phyloP scores from a whole-genome alignment of 2,797 vertebrate species.

The Peromyscus attwateri region DNA sequence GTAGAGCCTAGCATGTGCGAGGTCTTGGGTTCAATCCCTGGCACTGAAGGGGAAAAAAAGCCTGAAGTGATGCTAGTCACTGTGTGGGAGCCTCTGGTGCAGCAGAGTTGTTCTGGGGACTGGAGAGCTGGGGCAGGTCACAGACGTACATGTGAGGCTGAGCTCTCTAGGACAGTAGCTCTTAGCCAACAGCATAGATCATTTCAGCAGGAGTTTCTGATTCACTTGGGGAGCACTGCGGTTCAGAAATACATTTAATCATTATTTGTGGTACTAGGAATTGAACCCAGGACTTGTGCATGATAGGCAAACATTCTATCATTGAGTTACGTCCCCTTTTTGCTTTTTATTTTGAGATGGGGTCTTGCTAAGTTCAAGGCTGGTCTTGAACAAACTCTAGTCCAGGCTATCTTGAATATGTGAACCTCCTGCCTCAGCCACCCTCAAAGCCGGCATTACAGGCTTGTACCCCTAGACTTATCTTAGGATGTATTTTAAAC shows the following conservation, averaged over 20 bases:
- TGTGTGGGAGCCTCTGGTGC: not conserved
- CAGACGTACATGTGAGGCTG: not conserved
- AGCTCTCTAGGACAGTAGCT: not conserved
- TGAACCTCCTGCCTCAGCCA: not conserved
- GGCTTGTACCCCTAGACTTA: no score
- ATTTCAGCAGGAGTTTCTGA: conserved; percentile 15
- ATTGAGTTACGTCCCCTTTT: not conserved
- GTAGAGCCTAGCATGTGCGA: not conserved
- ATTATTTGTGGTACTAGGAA: not conserved
- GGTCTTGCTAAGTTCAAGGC: not conserved
- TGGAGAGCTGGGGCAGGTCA: not conserved
- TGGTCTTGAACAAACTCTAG: not conserved
- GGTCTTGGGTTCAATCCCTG: not conserved
- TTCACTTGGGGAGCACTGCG: not conserved
- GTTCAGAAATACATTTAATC: not conserved
- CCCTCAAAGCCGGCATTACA: not conserved
- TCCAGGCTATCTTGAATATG: not conserved
- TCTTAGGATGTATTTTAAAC: not conserved
- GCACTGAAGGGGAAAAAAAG: no score
- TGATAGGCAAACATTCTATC: not conserved
- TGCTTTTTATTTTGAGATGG: not conserved
- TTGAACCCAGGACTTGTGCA: not conserved
- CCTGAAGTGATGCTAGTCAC: not conserved
- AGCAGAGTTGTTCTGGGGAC: not conserved
- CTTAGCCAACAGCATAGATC: not conserved